phyloP scores from a whole-genome alignment of 2,888 invertebrate species.

The Nezara viridula region DNA sequence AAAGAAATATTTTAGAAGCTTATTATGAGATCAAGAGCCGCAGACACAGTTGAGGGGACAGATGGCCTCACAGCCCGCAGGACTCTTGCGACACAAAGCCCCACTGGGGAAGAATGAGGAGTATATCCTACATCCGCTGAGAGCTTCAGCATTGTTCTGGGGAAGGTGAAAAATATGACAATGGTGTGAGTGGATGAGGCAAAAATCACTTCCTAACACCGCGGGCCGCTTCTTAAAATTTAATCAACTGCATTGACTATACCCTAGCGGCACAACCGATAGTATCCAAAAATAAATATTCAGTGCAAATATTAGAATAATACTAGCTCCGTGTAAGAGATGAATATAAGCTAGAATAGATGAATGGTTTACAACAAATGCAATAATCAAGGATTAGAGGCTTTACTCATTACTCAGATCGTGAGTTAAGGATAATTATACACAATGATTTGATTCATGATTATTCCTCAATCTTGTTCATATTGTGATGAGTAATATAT shows the following conservation, averaged over 20 bases:
- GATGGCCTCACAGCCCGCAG: neutral
- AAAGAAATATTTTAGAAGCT: too few species aligned
- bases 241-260: neutral
- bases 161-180: neutral
- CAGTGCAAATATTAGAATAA: too few species aligned
- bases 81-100: neutral
- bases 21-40: too few species aligned
- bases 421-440: neutral
- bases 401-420: neutral
- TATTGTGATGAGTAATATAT: too few species aligned
- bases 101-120: neutral
- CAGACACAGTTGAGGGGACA: neutral
- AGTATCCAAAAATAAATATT: too few species aligned
- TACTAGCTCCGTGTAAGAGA: too few species aligned
- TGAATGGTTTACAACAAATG: too few species aligned
- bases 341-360: too few species aligned
- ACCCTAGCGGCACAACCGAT: too few species aligned
- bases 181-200: neutral
- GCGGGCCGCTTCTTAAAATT: neutral
- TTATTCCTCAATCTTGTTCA: too few species aligned
- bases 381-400: too few species aligned
- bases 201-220: neutral
- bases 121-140: constrained; percentile 1
- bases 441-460: too few species aligned
- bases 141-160: neutral